phyloP scores from a whole-genome alignment of 2,113 vertebrate genomes.

The Silurus asotus region DNA sequence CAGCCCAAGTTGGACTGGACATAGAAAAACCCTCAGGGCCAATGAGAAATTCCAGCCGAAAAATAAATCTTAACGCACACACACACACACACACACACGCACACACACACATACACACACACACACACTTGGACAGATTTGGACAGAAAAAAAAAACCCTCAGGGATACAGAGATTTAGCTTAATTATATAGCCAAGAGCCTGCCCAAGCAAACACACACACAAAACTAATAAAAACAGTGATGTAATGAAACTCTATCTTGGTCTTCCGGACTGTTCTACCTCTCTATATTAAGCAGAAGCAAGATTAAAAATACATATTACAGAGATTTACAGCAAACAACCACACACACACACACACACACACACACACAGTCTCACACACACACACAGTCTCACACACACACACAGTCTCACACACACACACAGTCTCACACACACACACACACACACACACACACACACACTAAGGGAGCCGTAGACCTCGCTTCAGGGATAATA shows the following conservation, averaged over 20 bases:
- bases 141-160: background rate
- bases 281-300: constrained; percentile 22
- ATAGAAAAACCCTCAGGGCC: constrained; percentile 4
- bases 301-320: constrained; percentile 14
- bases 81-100: background rate
- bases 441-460: constrained; percentile 9
- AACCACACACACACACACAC: background rate
- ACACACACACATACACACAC: background rate
- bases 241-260: constrained; percentile 16
- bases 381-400: constrained; percentile 10
- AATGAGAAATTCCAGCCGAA: background rate
- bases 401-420: background rate
- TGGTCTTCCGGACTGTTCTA: background rate
- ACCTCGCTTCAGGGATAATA: background rate
- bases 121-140: background rate
- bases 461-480: background rate
- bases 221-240: constrained; percentile 6
- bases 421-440: background rate
- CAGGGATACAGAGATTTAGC: background rate
- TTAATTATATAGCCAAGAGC: constrained; percentile 6
- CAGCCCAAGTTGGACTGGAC: background rate
- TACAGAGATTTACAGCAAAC: background rate
- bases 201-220: background rate
- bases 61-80: background rate
- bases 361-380: constrained; percentile 17